These are phyloP conservation scores for Pelagia noctiluca DNA, from an alignment of 30 jellyfish, hydroid and myxozoan genomes.

Conservation along the genomic window DNA sequence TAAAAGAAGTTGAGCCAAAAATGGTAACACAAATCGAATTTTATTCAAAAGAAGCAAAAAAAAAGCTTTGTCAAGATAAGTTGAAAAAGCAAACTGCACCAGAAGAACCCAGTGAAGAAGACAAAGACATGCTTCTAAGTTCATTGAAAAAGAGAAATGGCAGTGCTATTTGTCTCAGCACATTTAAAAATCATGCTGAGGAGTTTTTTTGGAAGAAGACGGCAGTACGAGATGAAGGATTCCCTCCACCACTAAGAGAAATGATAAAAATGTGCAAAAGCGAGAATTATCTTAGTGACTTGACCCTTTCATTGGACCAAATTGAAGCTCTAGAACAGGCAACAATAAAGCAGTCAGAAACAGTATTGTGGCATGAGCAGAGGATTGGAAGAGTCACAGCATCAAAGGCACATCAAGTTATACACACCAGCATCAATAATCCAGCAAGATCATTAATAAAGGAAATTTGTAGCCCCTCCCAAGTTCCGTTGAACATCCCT, in stretches of 20 bases:
- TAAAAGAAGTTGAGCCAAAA: constrained; percentile 9
- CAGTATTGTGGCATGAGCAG: not conserved
- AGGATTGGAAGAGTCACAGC: too few species aligned
- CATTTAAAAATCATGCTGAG: too few species aligned
- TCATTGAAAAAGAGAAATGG: not conserved
- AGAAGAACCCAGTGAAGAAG: not conserved
- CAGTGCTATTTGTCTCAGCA: not conserved
- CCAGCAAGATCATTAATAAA: too few species aligned
- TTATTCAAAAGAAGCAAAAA: not conserved
- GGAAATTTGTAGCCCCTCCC: not conserved
- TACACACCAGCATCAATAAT: too few species aligned
- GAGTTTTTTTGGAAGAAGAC: too few species aligned
- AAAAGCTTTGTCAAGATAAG: too few species aligned
- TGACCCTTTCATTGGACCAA: not conserved
- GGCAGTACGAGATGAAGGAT: too few species aligned
- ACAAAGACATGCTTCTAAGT: not conserved
- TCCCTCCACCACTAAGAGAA: too few species aligned
- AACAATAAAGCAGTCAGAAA: not conserved
- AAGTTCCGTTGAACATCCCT: not conserved
- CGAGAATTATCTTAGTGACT: too few species aligned
- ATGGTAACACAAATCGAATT: not conserved
- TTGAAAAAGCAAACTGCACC: not conserved
- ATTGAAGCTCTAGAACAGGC: not conserved
- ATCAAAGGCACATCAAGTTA: too few species aligned
- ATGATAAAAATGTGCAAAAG: too few species aligned